These are phyloP conservation scores for Pimephales promelas DNA, from an alignment of 2,113 vertebrate species.

Conservation along the genomic window DNA sequence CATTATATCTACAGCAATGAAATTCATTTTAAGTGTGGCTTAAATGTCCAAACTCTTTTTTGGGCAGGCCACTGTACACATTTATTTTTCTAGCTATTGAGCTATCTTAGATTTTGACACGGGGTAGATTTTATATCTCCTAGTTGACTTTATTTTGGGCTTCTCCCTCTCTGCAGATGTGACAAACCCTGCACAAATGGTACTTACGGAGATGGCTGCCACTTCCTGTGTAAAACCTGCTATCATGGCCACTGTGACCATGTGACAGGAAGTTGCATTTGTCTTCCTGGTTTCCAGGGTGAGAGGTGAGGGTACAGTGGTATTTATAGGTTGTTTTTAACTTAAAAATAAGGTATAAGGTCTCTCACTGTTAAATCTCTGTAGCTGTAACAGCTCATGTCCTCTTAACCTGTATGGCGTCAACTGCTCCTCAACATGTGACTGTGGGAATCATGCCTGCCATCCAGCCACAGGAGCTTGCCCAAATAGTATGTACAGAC, in stretches of 20 bases:
- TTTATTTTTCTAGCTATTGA: not conserved
- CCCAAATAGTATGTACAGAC: conserved; percentile 77
- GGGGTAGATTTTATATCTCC: too few relatives aligned
- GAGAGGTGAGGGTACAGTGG: conserved; percentile 77
- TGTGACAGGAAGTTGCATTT: conserved; percentile 85
- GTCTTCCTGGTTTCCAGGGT: conserved; percentile 85
- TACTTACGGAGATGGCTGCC: conserved; percentile 84
- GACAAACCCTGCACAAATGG: conserved; percentile 77
- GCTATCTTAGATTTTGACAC: not conserved
- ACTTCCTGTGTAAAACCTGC: conserved; percentile 79
- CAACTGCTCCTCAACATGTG: conserved; percentile 86
- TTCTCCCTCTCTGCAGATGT: conserved; percentile 77
- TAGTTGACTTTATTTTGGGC: not conserved
- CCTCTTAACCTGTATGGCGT: conserved; percentile 77
- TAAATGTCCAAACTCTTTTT: not conserved
- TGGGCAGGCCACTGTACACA: not conserved
- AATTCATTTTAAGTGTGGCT: not conserved
- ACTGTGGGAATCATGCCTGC: conserved; percentile 79
- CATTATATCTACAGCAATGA: not conserved
- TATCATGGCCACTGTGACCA: conserved; percentile 83
- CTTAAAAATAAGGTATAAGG: not conserved
- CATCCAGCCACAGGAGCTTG: conserved; percentile 79
- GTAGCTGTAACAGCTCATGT: conserved; percentile 91
- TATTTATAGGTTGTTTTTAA: conserved; percentile 9
- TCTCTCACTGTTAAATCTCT: conserved; percentile 12